Evolutionary conservation across 2,797 vertebrate genomes (phyloP).

Genomic region (Enoplosus armatus): DNA sequence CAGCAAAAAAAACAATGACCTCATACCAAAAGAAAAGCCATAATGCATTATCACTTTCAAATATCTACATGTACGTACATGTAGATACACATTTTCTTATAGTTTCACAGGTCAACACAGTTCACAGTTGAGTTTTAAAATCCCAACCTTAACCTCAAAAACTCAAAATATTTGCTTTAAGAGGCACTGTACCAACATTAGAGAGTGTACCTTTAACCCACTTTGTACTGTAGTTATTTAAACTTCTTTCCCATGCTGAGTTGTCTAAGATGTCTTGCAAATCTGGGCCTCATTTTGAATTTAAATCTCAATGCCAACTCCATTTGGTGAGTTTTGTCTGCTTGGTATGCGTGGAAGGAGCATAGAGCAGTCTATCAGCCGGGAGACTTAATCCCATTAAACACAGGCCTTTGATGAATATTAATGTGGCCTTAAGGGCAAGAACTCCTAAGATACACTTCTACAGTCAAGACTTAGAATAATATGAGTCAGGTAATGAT

Average conservation of each 20-base stretch:
- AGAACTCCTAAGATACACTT: constrained; percentile 51
- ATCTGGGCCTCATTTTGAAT: constrained; percentile 59
- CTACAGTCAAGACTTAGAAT: constrained; percentile 45
- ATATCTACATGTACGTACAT: neutral
- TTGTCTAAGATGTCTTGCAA: constrained; percentile 40
- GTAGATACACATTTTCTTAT: neutral
- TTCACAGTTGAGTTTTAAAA: neutral
- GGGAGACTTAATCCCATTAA: constrained; percentile 73
- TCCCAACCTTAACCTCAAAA: neutral
- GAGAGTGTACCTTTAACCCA: constrained; percentile 24
- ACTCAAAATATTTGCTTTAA: neutral
- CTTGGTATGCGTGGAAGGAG: constrained; percentile 72
- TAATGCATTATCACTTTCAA: neutral
- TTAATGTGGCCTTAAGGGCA: constrained; percentile 70
- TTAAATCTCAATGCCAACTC: constrained; percentile 56
- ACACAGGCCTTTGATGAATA: constrained; percentile 71
- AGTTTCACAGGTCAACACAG: constrained; percentile 1
- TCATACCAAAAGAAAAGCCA: neutral
- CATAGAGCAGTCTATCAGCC: constrained; percentile 59
- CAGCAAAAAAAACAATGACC: constrained; percentile 4
- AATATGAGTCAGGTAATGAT: constrained; percentile 52
- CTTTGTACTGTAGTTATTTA: constrained; percentile 33
- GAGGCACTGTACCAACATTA: neutral
- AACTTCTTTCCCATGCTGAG: constrained; percentile 38
- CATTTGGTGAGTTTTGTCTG: constrained; percentile 61